Conservation (phyloP, 2,113 vertebrate genomes). For the Donacobius atricapilla region DNA sequence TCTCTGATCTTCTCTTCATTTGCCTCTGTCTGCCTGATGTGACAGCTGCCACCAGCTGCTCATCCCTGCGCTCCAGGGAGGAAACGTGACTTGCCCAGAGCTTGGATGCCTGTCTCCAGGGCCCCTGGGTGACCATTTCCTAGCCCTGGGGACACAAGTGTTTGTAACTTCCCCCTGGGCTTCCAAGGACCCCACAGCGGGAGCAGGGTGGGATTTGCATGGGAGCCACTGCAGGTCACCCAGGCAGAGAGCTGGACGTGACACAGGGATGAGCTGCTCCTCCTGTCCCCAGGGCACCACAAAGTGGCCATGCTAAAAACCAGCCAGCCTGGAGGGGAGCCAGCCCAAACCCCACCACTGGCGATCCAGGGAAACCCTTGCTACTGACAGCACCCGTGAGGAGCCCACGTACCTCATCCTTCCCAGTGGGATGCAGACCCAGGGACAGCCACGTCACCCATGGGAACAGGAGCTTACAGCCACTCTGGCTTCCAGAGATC, state of each 20-base stretch:
- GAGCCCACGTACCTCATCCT: fast-evolving
- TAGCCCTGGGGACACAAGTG: neutral
- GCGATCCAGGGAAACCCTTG: neutral
- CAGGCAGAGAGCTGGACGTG: fast-evolving
- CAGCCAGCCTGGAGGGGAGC: neutral
- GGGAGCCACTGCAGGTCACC: fast-evolving
- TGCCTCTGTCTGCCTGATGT: fast-evolving
- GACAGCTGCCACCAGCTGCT: neutral
- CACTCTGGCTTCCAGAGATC: neutral
- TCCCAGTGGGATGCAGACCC: neutral
- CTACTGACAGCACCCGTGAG: fast-evolving
- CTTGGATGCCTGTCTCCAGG: neutral
- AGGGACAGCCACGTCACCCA: fast-evolving
- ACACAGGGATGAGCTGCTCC: neutral
- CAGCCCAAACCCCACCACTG: neutral
- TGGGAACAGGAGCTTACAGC: neutral
- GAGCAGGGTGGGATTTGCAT: neutral
- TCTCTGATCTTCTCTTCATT: neutral
- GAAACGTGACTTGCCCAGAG: fast-evolving
- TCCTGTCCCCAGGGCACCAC: neutral
- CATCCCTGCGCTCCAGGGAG: neutral
- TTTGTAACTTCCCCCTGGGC: neutral
- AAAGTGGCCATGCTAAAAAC: neutral
- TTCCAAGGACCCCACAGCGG: neutral
- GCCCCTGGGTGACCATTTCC: neutral